These are phyloP conservation scores for Drosophila greeni DNA, from an alignment of 2,888 invertebrate genomes.

Conservation along the genomic window DNA sequence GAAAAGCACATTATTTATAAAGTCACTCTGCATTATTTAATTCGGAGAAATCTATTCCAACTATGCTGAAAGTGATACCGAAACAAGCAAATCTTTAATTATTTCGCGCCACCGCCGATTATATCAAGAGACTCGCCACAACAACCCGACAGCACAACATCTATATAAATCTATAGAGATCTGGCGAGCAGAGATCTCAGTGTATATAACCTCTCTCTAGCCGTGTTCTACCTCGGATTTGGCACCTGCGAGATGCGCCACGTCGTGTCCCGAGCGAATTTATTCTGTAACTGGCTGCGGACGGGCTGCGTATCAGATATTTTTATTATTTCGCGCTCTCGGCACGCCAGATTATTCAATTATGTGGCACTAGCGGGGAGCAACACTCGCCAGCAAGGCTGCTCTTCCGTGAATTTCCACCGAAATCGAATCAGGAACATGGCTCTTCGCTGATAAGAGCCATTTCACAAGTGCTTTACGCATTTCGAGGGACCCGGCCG, in stretches of 20 bases:
- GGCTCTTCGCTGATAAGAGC: constrained; percentile 44
- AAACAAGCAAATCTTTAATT: constrained; percentile 12
- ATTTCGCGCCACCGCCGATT: constrained; percentile 1
- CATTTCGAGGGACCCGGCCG: constrained; percentile 36
- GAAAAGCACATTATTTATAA: constrained; percentile 3
- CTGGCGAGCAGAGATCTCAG: not conserved
- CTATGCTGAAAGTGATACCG: constrained; percentile 6
- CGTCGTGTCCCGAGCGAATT: constrained; percentile 35
- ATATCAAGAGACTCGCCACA: constrained; percentile 7
- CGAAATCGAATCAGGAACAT: constrained; percentile 15
- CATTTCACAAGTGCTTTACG: constrained; percentile 50
- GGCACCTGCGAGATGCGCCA: constrained; percentile 39
- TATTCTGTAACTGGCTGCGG: constrained; percentile 55
- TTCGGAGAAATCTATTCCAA: not conserved
- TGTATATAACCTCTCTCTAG: constrained; percentile 6
- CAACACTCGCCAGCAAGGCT: constrained; percentile 20
- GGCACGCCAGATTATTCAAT: constrained; percentile 41
- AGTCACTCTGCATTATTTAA: constrained; percentile 6
- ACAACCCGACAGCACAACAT: constrained; percentile 10
- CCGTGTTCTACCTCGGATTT: constrained; percentile 21
- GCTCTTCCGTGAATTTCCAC: constrained; percentile 33
- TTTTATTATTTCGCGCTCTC: constrained; percentile 43
- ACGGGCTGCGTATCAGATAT: constrained; percentile 38
- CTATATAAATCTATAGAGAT: constrained; percentile 7
- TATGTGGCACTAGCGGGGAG: constrained; percentile 39